Evolutionary conservation across 1,140 invertebrate genomes (phyloP).

Genomic region (Hesperophylax magnus): DNA sequence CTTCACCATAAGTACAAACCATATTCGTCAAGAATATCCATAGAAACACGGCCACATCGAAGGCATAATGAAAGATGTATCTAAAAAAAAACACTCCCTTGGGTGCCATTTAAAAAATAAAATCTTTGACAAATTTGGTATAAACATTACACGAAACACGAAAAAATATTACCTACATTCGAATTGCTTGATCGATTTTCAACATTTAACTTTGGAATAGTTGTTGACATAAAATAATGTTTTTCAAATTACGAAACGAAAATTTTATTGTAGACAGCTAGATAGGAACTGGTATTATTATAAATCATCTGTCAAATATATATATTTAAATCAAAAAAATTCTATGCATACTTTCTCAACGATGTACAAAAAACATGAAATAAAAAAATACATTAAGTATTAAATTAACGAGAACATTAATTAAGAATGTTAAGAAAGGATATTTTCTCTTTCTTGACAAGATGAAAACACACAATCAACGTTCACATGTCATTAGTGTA

Average conservation of each 20-base stretch:
- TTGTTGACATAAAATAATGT: background rate
- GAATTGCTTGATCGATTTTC: background rate
- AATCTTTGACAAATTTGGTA: constrained; percentile 4
- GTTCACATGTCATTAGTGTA: background rate
- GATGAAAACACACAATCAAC: constrained; percentile 6
- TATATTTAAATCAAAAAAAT: no score
- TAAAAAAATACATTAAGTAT: no score
- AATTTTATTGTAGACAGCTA: no score
- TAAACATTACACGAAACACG: constrained; percentile 9
- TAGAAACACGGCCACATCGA: constrained; percentile 1
- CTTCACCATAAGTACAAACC: background rate
- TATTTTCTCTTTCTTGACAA: constrained; percentile 12
- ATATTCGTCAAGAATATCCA: constrained; percentile 22
- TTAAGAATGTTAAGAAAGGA: background rate
- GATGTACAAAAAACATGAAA: no score
- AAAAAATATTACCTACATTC: background rate
- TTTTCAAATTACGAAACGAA: no score
- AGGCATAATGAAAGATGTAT: constrained; percentile 17
- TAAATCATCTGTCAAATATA: no score
- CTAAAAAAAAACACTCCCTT: background rate
- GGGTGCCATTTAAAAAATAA: constrained; percentile 5
- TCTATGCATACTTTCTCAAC: no score
- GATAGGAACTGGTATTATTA: no score
- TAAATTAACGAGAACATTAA: background rate
- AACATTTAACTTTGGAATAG: constrained; percentile 2